phyloP scores from a whole-genome alignment of 2,888 invertebrate genomes.

The Patella pellucida region DNA sequence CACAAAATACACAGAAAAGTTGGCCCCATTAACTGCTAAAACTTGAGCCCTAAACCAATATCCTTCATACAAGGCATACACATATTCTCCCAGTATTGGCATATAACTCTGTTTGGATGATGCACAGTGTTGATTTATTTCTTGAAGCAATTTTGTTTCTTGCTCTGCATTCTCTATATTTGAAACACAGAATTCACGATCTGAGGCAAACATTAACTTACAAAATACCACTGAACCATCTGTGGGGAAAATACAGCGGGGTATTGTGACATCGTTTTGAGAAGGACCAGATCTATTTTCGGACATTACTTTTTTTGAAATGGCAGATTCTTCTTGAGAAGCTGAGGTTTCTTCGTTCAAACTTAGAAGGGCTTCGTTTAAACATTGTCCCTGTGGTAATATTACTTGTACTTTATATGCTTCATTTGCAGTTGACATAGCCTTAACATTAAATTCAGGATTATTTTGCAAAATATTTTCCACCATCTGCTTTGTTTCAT shows the following conservation, averaged over 20 bases:
- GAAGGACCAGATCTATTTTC: not conserved
- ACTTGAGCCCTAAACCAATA: slow-evolving; percentile 39
- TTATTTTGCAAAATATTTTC: slow-evolving; percentile 37
- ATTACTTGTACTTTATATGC: slow-evolving; percentile 24
- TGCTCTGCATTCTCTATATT: not conserved
- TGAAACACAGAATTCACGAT: not conserved
- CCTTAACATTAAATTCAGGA: slow-evolving; percentile 23
- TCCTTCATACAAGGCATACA: slow-evolving; percentile 36
- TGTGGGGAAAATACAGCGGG: not conserved
- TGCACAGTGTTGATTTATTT: slow-evolving; percentile 16
- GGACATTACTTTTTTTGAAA: not conserved
- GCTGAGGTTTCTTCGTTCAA: not conserved
- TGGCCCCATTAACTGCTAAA: slow-evolving; percentile 31
- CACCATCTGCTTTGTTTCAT: slow-evolving; percentile 27
- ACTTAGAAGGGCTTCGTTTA: not conserved
- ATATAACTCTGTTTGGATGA: slow-evolving; percentile 14
- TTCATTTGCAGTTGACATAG: slow-evolving; percentile 25
- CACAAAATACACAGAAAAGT: slow-evolving; percentile 55
- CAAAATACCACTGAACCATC: too few species aligned
- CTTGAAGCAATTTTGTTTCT: not conserved
- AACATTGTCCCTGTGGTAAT: not conserved
- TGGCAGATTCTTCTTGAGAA: not conserved
- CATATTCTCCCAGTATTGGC: slow-evolving; percentile 31
- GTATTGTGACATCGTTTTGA: not conserved
- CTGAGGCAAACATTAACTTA: not conserved